Percentiles rank a stretch among this genome's conserved stretches.
Conservation (phyloP, 2,888 invertebrate species). For the Hedychridium roseum region DNA sequence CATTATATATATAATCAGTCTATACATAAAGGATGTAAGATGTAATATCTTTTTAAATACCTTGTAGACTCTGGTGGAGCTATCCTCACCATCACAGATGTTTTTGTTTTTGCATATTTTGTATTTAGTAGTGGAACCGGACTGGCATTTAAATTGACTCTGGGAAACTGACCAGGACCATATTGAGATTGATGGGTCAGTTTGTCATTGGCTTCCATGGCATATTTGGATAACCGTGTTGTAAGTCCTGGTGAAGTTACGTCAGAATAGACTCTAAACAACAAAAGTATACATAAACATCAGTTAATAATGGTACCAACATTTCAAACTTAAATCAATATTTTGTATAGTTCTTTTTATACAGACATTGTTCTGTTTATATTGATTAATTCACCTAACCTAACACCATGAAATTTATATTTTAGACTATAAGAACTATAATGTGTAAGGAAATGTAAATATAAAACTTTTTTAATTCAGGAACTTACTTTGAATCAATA, state of each 20-base stretch:
- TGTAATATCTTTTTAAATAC: too few species aligned
- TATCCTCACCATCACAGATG: constrained; percentile 55
- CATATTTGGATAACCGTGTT: constrained; percentile 55
- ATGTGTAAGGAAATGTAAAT: too few species aligned
- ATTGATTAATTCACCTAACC: background rate
- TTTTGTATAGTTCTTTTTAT: background rate
- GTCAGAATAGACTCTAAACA: constrained; percentile 36
- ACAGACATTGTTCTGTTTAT: background rate
- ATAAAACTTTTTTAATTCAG: too few species aligned
- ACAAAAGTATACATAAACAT: background rate
- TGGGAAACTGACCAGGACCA: constrained; percentile 57
- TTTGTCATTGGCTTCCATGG: constrained; percentile 52
- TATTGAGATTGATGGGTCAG: constrained; percentile 56
- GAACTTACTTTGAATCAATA: constrained; percentile 63
- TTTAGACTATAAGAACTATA: too few species aligned
- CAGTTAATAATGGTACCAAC: background rate
- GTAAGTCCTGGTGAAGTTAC: constrained; percentile 58
- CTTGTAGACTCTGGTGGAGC: constrained; percentile 50
- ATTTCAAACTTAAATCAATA: background rate
- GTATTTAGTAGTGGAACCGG: constrained; percentile 51
- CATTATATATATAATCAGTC: too few species aligned
- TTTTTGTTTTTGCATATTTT: constrained; percentile 42
- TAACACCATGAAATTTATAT: background rate
- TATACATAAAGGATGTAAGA: too few species aligned
- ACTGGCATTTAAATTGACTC: constrained; percentile 54